These are phyloP conservation scores for Stenotaenia linearis DNA, from an alignment of 2,888 invertebrate species.

Conservation along the genomic window DNA sequence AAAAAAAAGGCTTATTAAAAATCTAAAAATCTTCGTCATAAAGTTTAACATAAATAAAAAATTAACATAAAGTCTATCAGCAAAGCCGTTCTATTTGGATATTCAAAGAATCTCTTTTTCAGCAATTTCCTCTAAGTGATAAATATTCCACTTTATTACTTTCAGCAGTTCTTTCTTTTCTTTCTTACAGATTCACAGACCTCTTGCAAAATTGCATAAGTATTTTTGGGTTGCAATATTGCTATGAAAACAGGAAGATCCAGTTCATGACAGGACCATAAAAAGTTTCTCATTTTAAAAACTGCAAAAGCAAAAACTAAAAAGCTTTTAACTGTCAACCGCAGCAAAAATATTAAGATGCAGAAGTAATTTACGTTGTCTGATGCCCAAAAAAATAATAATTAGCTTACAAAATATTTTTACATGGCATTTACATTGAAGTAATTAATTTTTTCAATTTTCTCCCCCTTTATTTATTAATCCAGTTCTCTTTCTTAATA, in stretches of 20 bases:
- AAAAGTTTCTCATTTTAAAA: neutral
- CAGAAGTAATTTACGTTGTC: neutral
- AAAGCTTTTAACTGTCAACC: neutral
- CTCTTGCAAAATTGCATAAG: neutral
- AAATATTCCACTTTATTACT: slow-evolving; percentile 12
- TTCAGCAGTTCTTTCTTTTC: neutral
- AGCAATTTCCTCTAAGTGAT: neutral
- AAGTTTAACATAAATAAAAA: neutral
- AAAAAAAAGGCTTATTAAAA: neutral
- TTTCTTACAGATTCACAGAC: neutral
- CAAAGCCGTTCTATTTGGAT: neutral
- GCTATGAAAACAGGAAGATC: slow-evolving; percentile 16
- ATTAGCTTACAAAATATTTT: no score
- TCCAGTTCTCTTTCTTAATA: no score
- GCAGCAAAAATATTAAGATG: neutral
- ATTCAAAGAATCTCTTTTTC: neutral
- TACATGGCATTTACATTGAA: no score
- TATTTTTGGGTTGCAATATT: slow-evolving; percentile 15
- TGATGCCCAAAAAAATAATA: no score
- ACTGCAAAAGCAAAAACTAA: neutral
- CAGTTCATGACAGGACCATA: neutral
- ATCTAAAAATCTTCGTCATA: neutral
- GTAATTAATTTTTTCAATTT: no score
- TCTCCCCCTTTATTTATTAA: no score
- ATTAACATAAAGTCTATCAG: neutral